These are phyloP conservation scores for Spodoptera frugiperda DNA, from an alignment of 1,140 invertebrate species.

Conservation along the genomic window DNA sequence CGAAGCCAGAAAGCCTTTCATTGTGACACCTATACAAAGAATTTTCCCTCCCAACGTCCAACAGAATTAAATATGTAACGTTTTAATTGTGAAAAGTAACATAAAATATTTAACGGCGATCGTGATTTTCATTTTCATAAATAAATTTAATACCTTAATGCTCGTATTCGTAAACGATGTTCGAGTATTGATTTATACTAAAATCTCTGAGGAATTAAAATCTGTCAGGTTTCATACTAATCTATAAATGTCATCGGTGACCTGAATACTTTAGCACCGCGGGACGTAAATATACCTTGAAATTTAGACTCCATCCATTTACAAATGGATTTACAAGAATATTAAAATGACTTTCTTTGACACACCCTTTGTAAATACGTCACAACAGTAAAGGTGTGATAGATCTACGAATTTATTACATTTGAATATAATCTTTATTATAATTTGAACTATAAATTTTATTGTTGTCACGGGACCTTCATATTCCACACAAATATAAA, in stretches of 20 bases:
- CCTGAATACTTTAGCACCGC: background rate
- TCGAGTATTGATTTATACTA: slow-evolving; percentile 1
- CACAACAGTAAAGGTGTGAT: background rate
- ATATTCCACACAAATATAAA: background rate
- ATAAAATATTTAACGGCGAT: slow-evolving; percentile 18
- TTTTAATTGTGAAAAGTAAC: slow-evolving; percentile 13
- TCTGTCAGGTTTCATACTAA: too few species aligned
- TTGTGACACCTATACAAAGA: slow-evolving; percentile 33
- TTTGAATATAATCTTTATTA: background rate
- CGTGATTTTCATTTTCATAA: slow-evolving; percentile 7
- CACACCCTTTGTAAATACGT: background rate
- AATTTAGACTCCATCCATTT: background rate
- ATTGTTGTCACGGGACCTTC: background rate
- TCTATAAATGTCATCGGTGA: too few species aligned
- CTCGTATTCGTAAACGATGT: background rate
- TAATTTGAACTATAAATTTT: background rate
- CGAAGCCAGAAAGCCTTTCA: slow-evolving; percentile 20
- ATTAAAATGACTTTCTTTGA: background rate
- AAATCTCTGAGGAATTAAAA: background rate
- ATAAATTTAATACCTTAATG: background rate
- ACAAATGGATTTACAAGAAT: background rate
- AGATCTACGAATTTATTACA: background rate
- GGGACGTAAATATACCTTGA: background rate
- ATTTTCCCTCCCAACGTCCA: slow-evolving; percentile 11
- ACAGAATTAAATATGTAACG: slow-evolving; percentile 11